phyloP scores from a whole-genome alignment of 2,113 vertebrate species.

The Rhipidura dahli region DNA sequence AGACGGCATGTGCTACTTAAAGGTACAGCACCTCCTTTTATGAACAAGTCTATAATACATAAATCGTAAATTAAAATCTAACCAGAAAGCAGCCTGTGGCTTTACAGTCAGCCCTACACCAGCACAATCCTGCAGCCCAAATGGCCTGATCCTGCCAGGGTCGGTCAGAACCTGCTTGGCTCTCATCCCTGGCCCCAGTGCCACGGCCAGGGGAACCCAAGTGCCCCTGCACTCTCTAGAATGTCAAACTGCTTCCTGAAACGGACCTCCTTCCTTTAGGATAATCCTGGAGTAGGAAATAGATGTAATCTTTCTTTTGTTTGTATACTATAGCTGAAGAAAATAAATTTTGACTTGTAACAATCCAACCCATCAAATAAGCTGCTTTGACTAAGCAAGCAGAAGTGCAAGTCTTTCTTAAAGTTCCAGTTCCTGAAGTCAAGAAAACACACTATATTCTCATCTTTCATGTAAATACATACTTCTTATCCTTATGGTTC shows the following conservation, averaged over 20 bases:
- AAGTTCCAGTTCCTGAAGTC: not conserved
- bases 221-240: rapidly evolving
- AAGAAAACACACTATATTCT: constrained; percentile 5
- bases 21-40: constrained; percentile 35
- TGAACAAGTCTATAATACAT: not conserved
- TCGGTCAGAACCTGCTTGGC: rapidly evolving
- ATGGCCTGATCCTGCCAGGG: not conserved
- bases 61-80: not conserved
- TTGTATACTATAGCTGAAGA: not conserved
- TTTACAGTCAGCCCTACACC: not conserved
- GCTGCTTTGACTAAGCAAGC: not conserved
- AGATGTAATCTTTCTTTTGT: not conserved
- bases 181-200: not conserved
- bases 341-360: not conserved
- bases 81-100: not conserved
- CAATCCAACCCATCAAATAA: not conserved
- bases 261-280: not conserved
- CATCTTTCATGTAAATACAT: constrained; percentile 20
- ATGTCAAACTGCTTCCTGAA: not conserved
- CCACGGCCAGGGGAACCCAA: not conserved
- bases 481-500: constrained; percentile 13
- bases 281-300: not conserved
- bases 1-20: constrained; percentile 28
- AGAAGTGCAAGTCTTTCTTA: not conserved
- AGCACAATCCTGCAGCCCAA: not conserved